Evolutionary conservation across 2,888 invertebrate genomes (phyloP).

Genomic region (Neoitamus cyanurus): DNA sequence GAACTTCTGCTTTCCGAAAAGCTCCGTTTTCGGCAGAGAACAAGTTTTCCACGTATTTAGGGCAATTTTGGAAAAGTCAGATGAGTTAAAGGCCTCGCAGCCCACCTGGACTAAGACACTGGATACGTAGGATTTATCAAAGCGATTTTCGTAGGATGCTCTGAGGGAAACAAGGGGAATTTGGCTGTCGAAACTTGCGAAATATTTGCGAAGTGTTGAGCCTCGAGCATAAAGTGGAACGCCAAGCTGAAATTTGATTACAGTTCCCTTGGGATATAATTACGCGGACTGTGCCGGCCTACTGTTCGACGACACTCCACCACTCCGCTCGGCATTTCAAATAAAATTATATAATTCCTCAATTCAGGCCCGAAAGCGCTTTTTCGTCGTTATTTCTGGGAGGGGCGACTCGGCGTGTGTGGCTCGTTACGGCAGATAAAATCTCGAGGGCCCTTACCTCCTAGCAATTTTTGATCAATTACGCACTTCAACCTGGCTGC

Average conservation of each 20-base stretch:
- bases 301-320: neutral
- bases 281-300: neutral
- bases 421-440: slow-evolving; percentile 23
- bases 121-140: neutral
- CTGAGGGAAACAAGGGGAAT: neutral
- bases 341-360: slow-evolving; percentile 7
- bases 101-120: neutral
- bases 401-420: neutral
- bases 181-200: neutral
- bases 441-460: slow-evolving; percentile 16
- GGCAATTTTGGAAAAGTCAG: neutral
- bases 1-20: neutral
- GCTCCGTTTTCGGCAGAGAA: neutral
- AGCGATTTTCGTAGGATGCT: neutral
- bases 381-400: neutral
- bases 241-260: neutral
- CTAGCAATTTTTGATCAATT: slow-evolving; percentile 35
- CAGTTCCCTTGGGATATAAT: neutral
- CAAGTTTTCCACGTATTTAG: neutral
- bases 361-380: neutral
- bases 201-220: neutral
- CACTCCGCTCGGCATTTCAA: neutral
- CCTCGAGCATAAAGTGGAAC: neutral
- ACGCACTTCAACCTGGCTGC: slow-evolving; percentile 20
- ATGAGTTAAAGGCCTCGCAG: neutral